These are phyloP conservation scores for Chascanopsetta lugubris DNA, from an alignment of 2,113 vertebrate species.

Conservation along the genomic window DNA sequence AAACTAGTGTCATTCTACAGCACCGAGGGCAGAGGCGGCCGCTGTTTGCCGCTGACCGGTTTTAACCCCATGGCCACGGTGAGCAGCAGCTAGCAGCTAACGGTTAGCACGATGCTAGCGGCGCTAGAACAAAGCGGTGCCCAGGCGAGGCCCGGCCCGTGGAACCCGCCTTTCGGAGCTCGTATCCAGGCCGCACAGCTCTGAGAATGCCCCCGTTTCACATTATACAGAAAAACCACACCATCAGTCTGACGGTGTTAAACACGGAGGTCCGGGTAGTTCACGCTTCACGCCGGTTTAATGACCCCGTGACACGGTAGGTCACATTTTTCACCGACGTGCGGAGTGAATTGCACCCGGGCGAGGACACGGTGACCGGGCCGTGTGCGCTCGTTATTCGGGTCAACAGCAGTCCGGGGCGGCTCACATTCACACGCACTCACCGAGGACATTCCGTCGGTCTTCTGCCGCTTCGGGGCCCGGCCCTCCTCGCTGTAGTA, in stretches of 20 bases:
- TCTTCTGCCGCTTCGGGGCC: slow-evolving; percentile 90
- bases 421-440: background rate
- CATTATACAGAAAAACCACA: background rate
- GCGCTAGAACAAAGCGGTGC: slow-evolving; percentile 66
- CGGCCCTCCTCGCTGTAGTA: slow-evolving; percentile 90
- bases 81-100: background rate
- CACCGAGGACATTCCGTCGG: slow-evolving; percentile 86
- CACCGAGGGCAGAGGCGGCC: too few species aligned
- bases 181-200: too few species aligned
- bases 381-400: rapidly evolving
- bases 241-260: background rate
- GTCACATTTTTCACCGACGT: background rate
- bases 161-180: slow-evolving; percentile 8
- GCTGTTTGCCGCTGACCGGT: too few species aligned
- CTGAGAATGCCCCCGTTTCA: too few species aligned
- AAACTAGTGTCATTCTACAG: too few species aligned
- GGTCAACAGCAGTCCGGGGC: rapidly evolving
- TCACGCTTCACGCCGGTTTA: background rate
- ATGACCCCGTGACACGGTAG: slow-evolving; percentile 21
- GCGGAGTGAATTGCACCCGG: slow-evolving; percentile 11
- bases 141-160: slow-evolving; percentile 38
- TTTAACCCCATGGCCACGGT: too few species aligned
- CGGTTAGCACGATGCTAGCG: slow-evolving; percentile 48
- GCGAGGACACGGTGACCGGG: background rate
- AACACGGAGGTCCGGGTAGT: background rate